phyloP scores from a whole-genome alignment of 2,797 vertebrate species.

The Lithobates pipiens region DNA sequence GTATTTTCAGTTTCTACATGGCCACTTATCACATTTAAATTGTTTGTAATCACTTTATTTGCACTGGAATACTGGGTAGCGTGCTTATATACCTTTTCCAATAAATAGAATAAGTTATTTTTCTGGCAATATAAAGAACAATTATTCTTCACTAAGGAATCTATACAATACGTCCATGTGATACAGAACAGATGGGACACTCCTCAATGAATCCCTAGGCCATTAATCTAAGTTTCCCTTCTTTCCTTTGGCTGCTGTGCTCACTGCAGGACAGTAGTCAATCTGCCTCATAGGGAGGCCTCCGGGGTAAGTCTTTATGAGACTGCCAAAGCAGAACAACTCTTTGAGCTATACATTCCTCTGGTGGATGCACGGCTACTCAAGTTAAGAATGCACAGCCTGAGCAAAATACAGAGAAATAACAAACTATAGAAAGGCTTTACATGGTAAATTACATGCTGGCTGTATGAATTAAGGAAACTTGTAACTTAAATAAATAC shows the following conservation, averaged over 20 bases:
- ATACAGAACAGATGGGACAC: constrained; percentile 48
- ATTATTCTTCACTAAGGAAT: constrained; percentile 17
- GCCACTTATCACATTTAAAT: no score
- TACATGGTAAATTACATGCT: not conserved
- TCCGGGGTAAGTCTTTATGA: constrained; percentile 20
- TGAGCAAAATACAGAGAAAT: not conserved
- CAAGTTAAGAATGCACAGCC: constrained; percentile 11
- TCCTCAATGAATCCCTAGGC: constrained; percentile 44
- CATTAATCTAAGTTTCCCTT: constrained; percentile 47
- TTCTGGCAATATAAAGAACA: not conserved
- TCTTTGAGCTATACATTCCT: constrained; percentile 46
- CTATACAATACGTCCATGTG: constrained; percentile 28
- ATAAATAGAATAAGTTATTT: not conserved
- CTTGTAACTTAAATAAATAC: not conserved
- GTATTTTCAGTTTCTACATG: no score
- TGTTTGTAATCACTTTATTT: no score
- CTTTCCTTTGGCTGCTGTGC: constrained; percentile 2
- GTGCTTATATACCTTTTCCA: no score
- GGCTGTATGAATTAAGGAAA: not conserved
- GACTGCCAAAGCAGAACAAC: constrained; percentile 12
- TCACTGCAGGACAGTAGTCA: constrained; percentile 50
- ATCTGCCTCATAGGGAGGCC: constrained; percentile 4
- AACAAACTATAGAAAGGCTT: not conserved
- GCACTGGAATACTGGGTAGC: no score
- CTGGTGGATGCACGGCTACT: constrained; percentile 37